Base-by-base conservation (phyloP, 1,140 invertebrate genomes). In the Meloidogyne hapla region DNA sequence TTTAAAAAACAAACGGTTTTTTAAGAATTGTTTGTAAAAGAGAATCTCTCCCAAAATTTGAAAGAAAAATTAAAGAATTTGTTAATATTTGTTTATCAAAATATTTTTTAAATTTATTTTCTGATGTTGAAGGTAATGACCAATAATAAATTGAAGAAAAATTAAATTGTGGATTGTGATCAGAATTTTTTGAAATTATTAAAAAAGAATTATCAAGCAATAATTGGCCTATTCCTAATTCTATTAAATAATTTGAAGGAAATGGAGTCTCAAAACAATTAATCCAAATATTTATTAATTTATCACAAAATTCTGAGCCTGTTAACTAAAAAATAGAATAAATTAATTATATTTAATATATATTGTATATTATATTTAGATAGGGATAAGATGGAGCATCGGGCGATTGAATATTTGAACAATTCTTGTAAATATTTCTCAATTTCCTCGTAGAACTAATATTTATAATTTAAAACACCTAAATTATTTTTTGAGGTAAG, bases 221-320 rank as follows among this genome's bases (percentile, higher is more conserved):
- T 56, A 56, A 56, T 56, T 56, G 48, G 8, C 48, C 48, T 56
- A 56, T 56, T 56, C 48, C 48, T 21, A n/a, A n/a, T 56, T n/a
- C 18, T 15, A 56, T 56, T 56, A 56, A 56, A n/a, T 5, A 56
- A 56, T 56, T 56, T 56, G 18, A 15, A 8, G 48, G 48, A n/a
- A n/a, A n/a, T 56, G 80, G 69, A 75, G 33, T 70, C 69, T 79
- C 74, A 70, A 79, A 56, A 56, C 48, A 69, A 77, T 90, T 90
- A 88, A 94, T 94, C 62, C 92, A 91, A 88, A 93, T 93, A 79
- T 93, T 91, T 78, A 93, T 90, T 87, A 92, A 92, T 88, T 93
- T 93, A 88, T 94, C 93, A 85, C 92, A 91, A 87, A 94, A 94
- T 25, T 92, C 91, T 83, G 93, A 92, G 84, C 93, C 92, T 91